Conservation (phyloP, 2,888 invertebrate genomes). For the Anodontia alba region DNA sequence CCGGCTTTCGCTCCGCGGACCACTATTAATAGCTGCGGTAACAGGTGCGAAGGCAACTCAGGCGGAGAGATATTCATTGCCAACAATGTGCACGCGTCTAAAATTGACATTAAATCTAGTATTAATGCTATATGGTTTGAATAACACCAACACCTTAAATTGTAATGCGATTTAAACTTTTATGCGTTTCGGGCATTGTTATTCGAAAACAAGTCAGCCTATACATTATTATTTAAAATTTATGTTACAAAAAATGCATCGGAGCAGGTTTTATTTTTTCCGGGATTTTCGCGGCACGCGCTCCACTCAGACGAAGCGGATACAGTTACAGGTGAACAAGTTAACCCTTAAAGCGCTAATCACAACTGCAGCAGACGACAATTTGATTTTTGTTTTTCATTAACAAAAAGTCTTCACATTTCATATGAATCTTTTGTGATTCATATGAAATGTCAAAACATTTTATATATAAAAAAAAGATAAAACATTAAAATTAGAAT, state of each 20-base stretch:
- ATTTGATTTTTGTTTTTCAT: too few species aligned
- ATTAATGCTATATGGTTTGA: neutral
- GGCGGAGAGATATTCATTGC: constrained; percentile 10
- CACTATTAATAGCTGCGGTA: neutral
- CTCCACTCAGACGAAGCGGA: neutral
- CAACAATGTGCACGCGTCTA: constrained; percentile 7
- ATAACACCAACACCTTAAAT: constrained; percentile 1
- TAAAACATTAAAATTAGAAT: too few species aligned
- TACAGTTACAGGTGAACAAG: neutral
- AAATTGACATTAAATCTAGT: constrained; percentile 15
- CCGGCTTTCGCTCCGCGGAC: too few species aligned
- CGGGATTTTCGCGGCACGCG: neutral
- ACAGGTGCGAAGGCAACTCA: constrained; percentile 8
- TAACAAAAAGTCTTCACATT: too few species aligned
- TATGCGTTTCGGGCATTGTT: constrained; percentile 1
- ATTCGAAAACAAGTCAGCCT: neutral
- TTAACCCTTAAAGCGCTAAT: too few species aligned
- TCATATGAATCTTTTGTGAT: too few species aligned
- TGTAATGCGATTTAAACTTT: neutral
- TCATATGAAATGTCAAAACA: too few species aligned
- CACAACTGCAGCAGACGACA: too few species aligned
- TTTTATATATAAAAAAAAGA: too few species aligned
- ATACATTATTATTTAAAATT: neutral
- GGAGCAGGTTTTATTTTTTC: neutral
- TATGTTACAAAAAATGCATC: neutral